These are phyloP conservation scores for Bergia sp. DNA, from an alignment of 92 coral and sea anemone species.

Conservation along the genomic window DNA sequence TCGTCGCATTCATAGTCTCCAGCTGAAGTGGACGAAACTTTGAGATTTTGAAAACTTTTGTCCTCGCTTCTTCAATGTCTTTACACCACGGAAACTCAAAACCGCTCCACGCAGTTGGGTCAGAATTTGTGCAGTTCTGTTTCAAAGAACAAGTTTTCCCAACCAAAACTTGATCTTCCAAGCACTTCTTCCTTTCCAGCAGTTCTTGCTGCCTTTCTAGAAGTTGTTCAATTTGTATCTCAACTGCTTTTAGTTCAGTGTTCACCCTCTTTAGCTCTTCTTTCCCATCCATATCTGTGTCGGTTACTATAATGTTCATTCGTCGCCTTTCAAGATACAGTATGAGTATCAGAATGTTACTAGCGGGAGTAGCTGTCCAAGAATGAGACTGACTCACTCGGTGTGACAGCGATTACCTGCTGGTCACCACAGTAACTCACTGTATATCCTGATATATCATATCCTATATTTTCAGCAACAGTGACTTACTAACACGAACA, in stretches of 20 bases:
- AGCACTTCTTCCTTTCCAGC: conserved; percentile 57
- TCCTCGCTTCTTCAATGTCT: conserved; percentile 65
- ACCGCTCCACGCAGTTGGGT: conserved; percentile 57
- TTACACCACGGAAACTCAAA: conserved; percentile 76
- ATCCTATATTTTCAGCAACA: no score
- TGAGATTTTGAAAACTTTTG: conserved; percentile 66
- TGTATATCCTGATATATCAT: no score
- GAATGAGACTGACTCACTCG: no score
- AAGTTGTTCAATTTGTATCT: conserved; percentile 69
- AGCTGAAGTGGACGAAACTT: conserved; percentile 85
- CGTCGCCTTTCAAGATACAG: no score
- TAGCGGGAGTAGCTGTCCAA: no score
- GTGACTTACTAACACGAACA: no score
- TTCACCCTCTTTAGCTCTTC: conserved; percentile 76
- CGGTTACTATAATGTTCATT: no score
- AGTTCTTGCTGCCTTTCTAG: conserved; percentile 82
- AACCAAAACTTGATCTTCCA: conserved; percentile 51
- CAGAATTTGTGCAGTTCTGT: neutral
- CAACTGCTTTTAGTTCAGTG: conserved; percentile 72
- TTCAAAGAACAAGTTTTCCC: conserved; percentile 16
- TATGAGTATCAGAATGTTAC: no score
- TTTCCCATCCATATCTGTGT: conserved; percentile 49
- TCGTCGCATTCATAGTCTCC: conserved; percentile 89
- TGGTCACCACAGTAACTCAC: no score
- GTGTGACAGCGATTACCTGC: no score